These are phyloP conservation scores for Phortica magna DNA, from an alignment of 2,888 invertebrate species.

Conservation along the genomic window DNA sequence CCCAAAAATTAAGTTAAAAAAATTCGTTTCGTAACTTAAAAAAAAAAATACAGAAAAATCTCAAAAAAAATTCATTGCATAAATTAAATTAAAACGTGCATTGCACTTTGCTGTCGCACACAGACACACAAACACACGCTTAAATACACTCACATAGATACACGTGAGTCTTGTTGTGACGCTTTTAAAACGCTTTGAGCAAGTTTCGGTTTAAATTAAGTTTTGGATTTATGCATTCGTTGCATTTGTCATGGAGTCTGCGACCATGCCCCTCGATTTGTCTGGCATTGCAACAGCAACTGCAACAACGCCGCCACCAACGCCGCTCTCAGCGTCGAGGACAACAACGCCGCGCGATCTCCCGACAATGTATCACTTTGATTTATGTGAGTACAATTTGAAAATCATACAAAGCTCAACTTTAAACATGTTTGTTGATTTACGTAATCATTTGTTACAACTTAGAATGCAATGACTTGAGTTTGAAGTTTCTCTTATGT, in stretches of 20 bases:
- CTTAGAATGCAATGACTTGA: no score
- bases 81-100: constrained; percentile 50
- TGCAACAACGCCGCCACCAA: constrained; percentile 43
- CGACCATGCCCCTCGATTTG: constrained; percentile 14
- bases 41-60: constrained; percentile 40
- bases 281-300: constrained; percentile 28
- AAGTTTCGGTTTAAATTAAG: background rate
- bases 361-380: constrained; percentile 71
- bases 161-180: background rate
- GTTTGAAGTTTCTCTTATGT: no score
- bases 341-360: constrained; percentile 68
- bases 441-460: no score
- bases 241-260: constrained; percentile 32
- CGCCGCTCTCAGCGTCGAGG: constrained; percentile 52
- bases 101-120: constrained; percentile 28
- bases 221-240: constrained; percentile 15
- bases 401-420: no score
- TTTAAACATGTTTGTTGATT: no score
- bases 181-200: background rate
- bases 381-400: constrained; percentile 59
- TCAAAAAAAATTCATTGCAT: constrained; percentile 57
- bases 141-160: background rate
- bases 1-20: background rate
- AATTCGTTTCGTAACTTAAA: background rate
- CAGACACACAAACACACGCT: background rate